phyloP scores from a whole-genome alignment of 1,140 invertebrate genomes.

The Orius insidiosus region DNA sequence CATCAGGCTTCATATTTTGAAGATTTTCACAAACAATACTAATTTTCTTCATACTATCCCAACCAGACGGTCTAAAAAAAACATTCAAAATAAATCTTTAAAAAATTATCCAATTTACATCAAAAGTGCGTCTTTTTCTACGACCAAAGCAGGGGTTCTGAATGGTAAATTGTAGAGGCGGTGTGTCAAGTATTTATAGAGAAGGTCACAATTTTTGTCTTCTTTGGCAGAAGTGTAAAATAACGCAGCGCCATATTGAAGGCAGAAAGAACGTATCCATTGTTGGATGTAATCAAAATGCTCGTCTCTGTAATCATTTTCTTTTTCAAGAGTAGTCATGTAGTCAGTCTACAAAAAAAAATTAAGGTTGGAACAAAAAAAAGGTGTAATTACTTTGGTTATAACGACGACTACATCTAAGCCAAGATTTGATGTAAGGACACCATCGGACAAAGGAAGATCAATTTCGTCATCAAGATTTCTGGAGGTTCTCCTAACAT shows the following conservation, averaged over 20 bases:
- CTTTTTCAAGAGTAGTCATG: constrained; percentile 90
- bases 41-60: constrained; percentile 99
- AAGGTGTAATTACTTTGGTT: constrained; percentile 58
- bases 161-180: constrained; percentile 94
- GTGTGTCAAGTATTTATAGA: constrained; percentile 97
- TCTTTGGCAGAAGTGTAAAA: constrained; percentile 98
- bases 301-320: constrained; percentile 85
- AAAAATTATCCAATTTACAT: constrained; percentile 50
- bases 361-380: not conserved
- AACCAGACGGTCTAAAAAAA: constrained; percentile 76
- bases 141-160: constrained; percentile 83
- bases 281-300: constrained; percentile 99
- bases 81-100: constrained; percentile 7
- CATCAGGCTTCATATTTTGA: constrained; percentile 80
- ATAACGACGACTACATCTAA: constrained; percentile 94
- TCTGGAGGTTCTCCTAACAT: constrained; percentile 59
- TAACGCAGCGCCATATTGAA: constrained; percentile 88
- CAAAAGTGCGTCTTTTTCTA: constrained; percentile 96
- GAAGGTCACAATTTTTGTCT: constrained; percentile 96
- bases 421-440: constrained; percentile 83
- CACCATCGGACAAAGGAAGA: constrained; percentile 67
- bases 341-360: constrained; percentile 71
- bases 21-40: constrained; percentile 94
- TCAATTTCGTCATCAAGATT: constrained; percentile 57
- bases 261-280: constrained; percentile 90